Conservation (phyloP, 92 coral and sea anemone genomes). For the Actinostola sp. region DNA sequence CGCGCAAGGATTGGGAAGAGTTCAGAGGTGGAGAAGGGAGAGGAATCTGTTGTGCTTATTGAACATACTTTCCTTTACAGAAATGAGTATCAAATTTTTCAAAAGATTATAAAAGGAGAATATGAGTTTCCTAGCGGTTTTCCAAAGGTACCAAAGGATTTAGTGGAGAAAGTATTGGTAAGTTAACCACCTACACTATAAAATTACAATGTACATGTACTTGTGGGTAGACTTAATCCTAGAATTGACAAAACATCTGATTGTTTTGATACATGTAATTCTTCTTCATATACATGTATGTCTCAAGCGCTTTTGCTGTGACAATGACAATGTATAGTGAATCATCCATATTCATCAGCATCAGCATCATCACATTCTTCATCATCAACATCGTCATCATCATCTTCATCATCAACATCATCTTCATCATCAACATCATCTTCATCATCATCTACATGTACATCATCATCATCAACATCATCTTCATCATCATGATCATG, state of each 20-base stretch:
- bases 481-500: background rate
- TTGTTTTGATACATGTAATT: too few relatives aligned
- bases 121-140: slow-evolving; percentile 95
- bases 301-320: too few relatives aligned
- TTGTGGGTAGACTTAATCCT: too few relatives aligned
- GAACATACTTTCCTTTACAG: slow-evolving; percentile 35
- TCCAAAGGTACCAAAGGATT: slow-evolving; percentile 82
- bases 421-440: slow-evolving; percentile 1
- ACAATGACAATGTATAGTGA: too few relatives aligned
- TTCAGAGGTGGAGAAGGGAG: too few relatives aligned
- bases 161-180: slow-evolving; percentile 86
- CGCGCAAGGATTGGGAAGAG: too few relatives aligned
- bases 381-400: background rate
- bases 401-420: background rate
- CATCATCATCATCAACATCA: background rate
- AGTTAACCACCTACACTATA: slow-evolving; percentile 8
- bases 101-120: slow-evolving; percentile 87
- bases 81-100: slow-evolving; percentile 97
- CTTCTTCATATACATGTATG: too few relatives aligned
- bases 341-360: background rate
- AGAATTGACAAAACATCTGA: too few relatives aligned
- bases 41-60: too few relatives aligned
- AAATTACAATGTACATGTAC: too few relatives aligned
- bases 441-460: background rate
- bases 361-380: background rate